A percentile compares a stretch with the other conserved stretches of the same genome.
These are phyloP conservation scores for Euthynnus affinis DNA, from an alignment of 2,797 vertebrate species.

Conservation along the genomic window DNA sequence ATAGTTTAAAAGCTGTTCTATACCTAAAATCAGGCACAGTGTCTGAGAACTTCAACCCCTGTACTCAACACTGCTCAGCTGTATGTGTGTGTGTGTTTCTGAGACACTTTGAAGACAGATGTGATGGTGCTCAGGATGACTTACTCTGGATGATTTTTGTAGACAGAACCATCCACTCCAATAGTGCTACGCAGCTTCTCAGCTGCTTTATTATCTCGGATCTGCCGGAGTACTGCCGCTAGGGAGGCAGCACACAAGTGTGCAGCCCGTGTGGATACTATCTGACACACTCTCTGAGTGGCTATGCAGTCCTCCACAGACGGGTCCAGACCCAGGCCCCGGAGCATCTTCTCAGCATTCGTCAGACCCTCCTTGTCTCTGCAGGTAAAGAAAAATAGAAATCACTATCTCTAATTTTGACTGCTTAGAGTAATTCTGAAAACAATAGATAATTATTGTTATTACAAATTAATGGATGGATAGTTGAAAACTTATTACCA, in stretches of 20 bases:
- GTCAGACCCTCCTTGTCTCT: conserved; percentile 92
- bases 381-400: conserved; percentile 13
- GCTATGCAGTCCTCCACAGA: conserved; percentile 90
- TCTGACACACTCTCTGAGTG: conserved; percentile 92
- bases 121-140: conserved; percentile 54
- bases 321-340: conserved; percentile 88
- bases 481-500: too few relatives aligned
- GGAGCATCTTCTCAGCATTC: conserved; percentile 87
- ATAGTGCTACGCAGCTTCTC: conserved; percentile 91
- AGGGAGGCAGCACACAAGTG: conserved; percentile 92
- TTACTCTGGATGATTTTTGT: conserved; percentile 97
- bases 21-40: too few relatives aligned
- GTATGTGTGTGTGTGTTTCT: background rate
- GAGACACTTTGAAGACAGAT: background rate
- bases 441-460: background rate
- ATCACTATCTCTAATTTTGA: background rate
- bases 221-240: conserved; percentile 90
- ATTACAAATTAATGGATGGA: background rate
- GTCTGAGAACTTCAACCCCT: too few relatives aligned
- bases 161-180: conserved; percentile 94
- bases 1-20: too few relatives aligned
- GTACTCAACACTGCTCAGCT: background rate
- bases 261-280: conserved; percentile 93
- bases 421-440: background rate
- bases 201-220: conserved; percentile 93